Conservation (phyloP, 1,140 invertebrate genomes). For the Hycleus cichorii region DNA sequence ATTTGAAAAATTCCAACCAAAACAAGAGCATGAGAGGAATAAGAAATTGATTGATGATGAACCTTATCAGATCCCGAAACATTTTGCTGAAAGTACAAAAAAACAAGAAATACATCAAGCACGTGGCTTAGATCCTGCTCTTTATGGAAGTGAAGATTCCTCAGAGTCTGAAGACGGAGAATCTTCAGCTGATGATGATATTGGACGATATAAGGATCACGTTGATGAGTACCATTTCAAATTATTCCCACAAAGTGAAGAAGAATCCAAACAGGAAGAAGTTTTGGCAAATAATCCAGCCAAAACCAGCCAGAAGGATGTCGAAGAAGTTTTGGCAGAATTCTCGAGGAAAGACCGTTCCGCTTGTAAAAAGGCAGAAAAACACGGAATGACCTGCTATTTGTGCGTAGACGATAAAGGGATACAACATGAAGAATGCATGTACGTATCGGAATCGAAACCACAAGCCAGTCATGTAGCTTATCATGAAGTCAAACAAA, state of each 20-base stretch:
- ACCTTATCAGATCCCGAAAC: conserved; percentile 14
- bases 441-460: conserved; percentile 58
- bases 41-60: conserved; percentile 14
- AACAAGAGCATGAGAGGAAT: not conserved
- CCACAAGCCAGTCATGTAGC: conserved; percentile 48
- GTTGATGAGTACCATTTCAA: conserved; percentile 41
- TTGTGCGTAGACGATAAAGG: conserved; percentile 58
- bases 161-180: conserved; percentile 19
- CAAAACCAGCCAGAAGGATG: conserved; percentile 51
- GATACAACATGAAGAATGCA: conserved; percentile 65
- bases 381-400: conserved; percentile 67
- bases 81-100: conserved; percentile 9
- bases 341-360: conserved; percentile 62
- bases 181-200: not conserved
- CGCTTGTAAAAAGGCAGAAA: conserved; percentile 59
- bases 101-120: not conserved
- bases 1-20: not conserved
- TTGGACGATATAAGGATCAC: conserved; percentile 4
- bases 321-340: conserved; percentile 60
- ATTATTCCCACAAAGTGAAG: conserved; percentile 41
- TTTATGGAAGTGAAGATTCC: conserved; percentile 4
- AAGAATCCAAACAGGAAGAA: conserved; percentile 35
- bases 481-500: conserved; percentile 27
- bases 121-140: conserved; percentile 3
- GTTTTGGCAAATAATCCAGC: conserved; percentile 42